phyloP scores from a whole-genome alignment of 1,140 invertebrate genomes.

The Drosophila sucinea region DNA sequence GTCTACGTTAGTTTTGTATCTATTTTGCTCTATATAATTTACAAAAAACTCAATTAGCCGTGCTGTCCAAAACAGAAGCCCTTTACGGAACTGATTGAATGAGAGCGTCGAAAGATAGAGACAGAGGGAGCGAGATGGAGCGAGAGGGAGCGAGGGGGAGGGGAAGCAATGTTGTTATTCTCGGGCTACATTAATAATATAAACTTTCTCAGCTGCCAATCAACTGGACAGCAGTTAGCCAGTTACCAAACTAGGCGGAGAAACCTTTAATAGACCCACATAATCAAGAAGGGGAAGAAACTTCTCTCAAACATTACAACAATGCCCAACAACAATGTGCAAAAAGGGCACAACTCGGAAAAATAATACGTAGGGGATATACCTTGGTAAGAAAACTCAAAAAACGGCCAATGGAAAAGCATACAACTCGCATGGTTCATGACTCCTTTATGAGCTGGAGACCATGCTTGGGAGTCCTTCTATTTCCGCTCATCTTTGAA shows the following conservation, averaged over 20 bases:
- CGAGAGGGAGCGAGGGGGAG: neutral
- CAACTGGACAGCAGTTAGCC: constrained; percentile 34
- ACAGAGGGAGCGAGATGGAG: neutral
- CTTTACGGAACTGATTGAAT: constrained; percentile 21
- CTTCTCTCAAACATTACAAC: constrained; percentile 57
- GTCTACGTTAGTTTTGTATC: constrained; percentile 25
- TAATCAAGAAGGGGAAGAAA: constrained; percentile 37
- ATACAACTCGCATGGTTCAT: too few relatives aligned
- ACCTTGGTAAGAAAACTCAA: neutral
- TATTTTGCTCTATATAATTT: constrained; percentile 56
- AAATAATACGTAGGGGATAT: neutral
- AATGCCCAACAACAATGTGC: constrained; percentile 26
- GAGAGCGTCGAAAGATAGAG: neutral
- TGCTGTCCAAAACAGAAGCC: constrained; percentile 69
- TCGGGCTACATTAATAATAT: constrained; percentile 60
- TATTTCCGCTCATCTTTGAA: too few relatives aligned
- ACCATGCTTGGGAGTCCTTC: too few relatives aligned
- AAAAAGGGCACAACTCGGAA: neutral
- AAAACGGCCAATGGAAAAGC: neutral
- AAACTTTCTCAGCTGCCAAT: constrained; percentile 78
- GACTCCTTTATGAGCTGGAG: too few relatives aligned
- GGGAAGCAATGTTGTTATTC: neutral
- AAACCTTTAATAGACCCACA: constrained; percentile 74
- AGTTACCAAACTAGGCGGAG: constrained; percentile 14
- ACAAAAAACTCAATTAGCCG: constrained; percentile 74